Base-by-base conservation (phyloP, 2,888 invertebrate species). In the Meganola albula region DNA sequence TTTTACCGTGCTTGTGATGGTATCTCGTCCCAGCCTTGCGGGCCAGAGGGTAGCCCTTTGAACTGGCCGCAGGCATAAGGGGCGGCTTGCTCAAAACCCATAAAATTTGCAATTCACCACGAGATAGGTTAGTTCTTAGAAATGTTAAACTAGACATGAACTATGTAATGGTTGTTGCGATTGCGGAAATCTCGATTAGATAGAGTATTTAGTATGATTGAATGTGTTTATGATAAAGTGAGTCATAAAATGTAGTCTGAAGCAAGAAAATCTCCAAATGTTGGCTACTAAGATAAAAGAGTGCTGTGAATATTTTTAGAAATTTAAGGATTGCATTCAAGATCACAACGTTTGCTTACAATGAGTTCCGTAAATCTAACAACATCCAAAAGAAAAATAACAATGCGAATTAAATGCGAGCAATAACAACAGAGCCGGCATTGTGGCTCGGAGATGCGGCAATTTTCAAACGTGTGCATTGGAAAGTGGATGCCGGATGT, bases 401-500 rank as follows among this genome's bases (percentile, higher is more conserved):
- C 25, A 13, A 10, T n/a, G 4, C 9, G 9, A 6, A 14, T 14
- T 5, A 33, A 24, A 38, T 34, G 30, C 34, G 24, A 27, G 27
- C 24, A 23, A 29, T 34, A 41, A 41, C 40, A 40, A 41, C 54
- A 55, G 42, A 41, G 46, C 48, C 53, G 57, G 48, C 43, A 48
- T 41, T 38, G 42, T 44, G 9, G 29, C 35, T n/a, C 48, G 49
- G 51, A 69, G 66, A 62, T 58, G 72, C 63, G 67, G 66, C 61
- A 53, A 58, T 62, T 63, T 59, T 65, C 63, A 68, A 72, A 71
- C 67, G 60, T 54, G 56, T 49, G 58, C 54, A 58, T 61, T 64
- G 61, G 71, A 75, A 72, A 74, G 72, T 63, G 60, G 54, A 58
- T 60, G 60, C 63, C 70, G 74, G 73, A 74, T 68, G 69, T 58